Evolutionary conservation across 1,140 invertebrate genomes (phyloP).

Genomic region (Drosophila trapezifrons): DNA sequence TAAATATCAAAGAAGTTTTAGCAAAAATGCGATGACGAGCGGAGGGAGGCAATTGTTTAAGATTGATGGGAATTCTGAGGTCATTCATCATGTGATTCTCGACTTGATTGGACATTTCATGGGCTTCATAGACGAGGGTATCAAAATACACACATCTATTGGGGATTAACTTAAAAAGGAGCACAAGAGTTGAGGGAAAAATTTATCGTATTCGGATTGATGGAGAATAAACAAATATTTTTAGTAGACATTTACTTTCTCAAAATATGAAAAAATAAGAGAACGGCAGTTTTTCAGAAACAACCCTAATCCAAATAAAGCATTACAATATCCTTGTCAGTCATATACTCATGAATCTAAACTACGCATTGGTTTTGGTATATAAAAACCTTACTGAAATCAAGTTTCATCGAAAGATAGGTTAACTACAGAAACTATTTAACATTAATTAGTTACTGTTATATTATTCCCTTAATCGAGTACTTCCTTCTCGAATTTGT

Average conservation of each 20-base stretch:
- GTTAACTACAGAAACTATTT: no score
- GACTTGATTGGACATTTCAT: slow-evolving; percentile 56
- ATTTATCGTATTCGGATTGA: slow-evolving; percentile 10
- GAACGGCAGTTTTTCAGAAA: no score
- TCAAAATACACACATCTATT: slow-evolving; percentile 38
- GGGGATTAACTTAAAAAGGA: slow-evolving; percentile 22
- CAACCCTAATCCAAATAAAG: no score
- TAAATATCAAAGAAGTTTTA: slow-evolving; percentile 54
- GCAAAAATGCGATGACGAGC: slow-evolving; percentile 11
- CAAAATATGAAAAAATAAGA: no score
- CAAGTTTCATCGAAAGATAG: no score
- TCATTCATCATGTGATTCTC: slow-evolving; percentile 60
- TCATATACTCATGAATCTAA: no score
- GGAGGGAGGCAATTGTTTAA: slow-evolving; percentile 42
- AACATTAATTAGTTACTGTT: neutral
- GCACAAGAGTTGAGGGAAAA: slow-evolving; percentile 4
- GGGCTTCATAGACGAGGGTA: slow-evolving; percentile 38
- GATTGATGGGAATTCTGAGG: slow-evolving; percentile 57
- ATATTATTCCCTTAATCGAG: neutral
- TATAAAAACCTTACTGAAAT: no score
- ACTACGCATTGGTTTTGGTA: no score
- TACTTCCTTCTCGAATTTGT: neutral
- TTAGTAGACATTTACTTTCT: no score
- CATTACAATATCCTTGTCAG: no score
- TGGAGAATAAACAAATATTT: slow-evolving; percentile 9